Conservation (phyloP, 1,140 invertebrate species). For the Neodiprion pinetum region DNA sequence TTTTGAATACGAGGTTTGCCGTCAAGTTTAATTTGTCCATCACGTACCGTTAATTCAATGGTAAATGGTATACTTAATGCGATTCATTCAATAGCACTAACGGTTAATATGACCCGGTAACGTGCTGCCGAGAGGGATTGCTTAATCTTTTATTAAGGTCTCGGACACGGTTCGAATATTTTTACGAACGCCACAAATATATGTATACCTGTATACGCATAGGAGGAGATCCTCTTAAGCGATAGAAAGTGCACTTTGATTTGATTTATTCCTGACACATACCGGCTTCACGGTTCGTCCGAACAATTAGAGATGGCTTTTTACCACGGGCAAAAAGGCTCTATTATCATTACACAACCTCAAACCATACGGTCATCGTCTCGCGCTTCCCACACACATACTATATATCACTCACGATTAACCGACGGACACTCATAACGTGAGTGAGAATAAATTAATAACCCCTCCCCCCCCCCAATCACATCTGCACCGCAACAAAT, state of each 20-base stretch:
- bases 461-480: too few relatives aligned
- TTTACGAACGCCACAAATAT: not conserved
- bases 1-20: too few relatives aligned
- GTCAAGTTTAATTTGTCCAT: too few relatives aligned
- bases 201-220: too few relatives aligned
- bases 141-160: not conserved
- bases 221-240: slow-evolving; percentile 2
- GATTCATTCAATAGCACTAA: not conserved
- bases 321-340: not conserved
- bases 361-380: not conserved
- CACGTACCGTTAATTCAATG: not conserved
- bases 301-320: not conserved
- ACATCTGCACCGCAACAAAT: too few relatives aligned
- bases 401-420: too few relatives aligned
- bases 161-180: not conserved
- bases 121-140: not conserved
- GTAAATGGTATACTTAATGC: not conserved
- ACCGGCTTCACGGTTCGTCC: not conserved
- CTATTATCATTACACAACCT: not conserved
- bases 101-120: not conserved
- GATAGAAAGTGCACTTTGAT: slow-evolving; percentile 7
- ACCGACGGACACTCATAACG: too few relatives aligned
- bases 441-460: too few relatives aligned
- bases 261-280: not conserved
- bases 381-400: too few relatives aligned